Evolutionary conservation across 2,888 invertebrate species (phyloP).

Genomic region (Allacma fusca): DNA sequence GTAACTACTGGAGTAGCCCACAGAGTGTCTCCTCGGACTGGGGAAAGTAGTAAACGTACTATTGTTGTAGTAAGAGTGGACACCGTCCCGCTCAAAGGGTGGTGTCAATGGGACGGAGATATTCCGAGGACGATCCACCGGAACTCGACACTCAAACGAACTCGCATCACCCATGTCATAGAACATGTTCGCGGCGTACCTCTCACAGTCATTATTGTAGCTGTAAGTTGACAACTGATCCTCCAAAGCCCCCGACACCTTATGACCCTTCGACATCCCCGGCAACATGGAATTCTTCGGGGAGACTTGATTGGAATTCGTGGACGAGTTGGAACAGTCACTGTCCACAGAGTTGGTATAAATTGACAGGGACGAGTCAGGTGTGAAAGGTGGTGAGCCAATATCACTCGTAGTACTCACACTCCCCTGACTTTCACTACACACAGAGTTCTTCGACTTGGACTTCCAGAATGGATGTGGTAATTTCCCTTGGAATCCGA

Average conservation of each 20-base stretch:
- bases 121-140: slow-evolving; percentile 44
- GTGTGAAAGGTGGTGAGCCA: slow-evolving; percentile 55
- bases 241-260: neutral
- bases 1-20: slow-evolving; percentile 50
- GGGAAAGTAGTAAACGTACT: slow-evolving; percentile 58
- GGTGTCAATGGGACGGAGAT: slow-evolving; percentile 40
- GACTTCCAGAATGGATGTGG: slow-evolving; percentile 57
- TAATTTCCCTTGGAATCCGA: slow-evolving; percentile 43
- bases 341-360: slow-evolving; percentile 58
- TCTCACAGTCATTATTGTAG: slow-evolving; percentile 54
- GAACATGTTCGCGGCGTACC: slow-evolving; percentile 58
- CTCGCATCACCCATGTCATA: slow-evolving; percentile 55
- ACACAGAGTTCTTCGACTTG: slow-evolving; percentile 52
- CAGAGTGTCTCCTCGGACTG: slow-evolving; percentile 56
- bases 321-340: slow-evolving; percentile 51
- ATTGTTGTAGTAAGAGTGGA: slow-evolving; percentile 55
- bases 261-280: neutral
- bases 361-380: slow-evolving; percentile 58
- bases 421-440: slow-evolving; percentile 55
- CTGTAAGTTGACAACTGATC: slow-evolving; percentile 51
- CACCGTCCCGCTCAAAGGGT: slow-evolving; percentile 33
- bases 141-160: slow-evolving; percentile 42
- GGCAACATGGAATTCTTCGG: slow-evolving; percentile 21
- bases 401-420: slow-evolving; percentile 44
- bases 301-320: slow-evolving; percentile 55